A percentile compares a stretch with the other conserved stretches of the same genome.
Evolutionary conservation across 2,797 vertebrate species (phyloP).

Genomic region (Hypotaenidia okinawae): DNA sequence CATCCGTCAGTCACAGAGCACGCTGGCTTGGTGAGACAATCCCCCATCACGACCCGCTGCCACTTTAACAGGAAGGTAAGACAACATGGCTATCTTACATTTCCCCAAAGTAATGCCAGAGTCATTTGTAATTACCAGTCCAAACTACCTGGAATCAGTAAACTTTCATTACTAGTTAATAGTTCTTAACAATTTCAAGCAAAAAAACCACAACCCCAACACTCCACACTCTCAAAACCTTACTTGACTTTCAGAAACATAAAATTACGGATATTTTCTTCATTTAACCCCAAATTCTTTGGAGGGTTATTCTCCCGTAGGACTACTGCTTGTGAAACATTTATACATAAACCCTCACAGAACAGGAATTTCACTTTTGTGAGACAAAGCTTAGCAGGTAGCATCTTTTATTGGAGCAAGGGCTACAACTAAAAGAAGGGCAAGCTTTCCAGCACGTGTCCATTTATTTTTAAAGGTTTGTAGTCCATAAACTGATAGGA

Average conservation of each 20-base stretch:
- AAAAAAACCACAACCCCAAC: neutral
- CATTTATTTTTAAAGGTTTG: neutral
- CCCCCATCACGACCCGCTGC: neutral
- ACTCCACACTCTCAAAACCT: neutral
- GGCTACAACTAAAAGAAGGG: neutral
- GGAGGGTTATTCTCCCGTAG: neutral
- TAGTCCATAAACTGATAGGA: neutral
- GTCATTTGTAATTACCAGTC: neutral
- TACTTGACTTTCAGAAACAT: neutral
- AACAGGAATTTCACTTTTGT: neutral
- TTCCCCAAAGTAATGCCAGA: neutral
- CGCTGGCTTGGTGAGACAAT: neutral
- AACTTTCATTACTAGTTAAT: neutral
- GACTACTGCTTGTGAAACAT: neutral
- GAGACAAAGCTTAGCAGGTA: neutral
- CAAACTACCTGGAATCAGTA: neutral
- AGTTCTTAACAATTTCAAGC: neutral
- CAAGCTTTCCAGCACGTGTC: neutral
- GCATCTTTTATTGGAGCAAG: neutral
- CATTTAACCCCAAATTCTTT: neutral
- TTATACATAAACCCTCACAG: neutral
- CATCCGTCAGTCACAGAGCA: neutral
- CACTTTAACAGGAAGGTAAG: neutral
- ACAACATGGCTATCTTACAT: neutral
- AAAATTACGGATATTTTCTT: neutral